Base-by-base conservation (phyloP, 1,140 invertebrate species). In the Dendroctonus valens region DNA sequence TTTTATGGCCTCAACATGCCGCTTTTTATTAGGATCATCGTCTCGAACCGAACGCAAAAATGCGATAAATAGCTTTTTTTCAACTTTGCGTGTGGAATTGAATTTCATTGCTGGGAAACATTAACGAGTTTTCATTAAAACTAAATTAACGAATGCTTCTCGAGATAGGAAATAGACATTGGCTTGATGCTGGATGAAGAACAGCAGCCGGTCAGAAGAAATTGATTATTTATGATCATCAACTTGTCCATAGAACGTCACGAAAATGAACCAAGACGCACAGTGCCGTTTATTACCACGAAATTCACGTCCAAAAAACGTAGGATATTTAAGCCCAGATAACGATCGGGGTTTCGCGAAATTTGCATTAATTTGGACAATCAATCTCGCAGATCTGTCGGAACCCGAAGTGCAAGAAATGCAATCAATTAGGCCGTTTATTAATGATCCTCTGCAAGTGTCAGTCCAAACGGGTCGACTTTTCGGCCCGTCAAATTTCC, bases 311-410 rank as follows among this genome's bases (percentile, higher is more conserved):
- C 26, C 51, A 15, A 12, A 54, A 54, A 54, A 15, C n/a, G 6
- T 8, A 15, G 49, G 59, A 54, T 63, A 63, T 63, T 63, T 63
- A 63, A 53, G 50, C 41, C 3, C 38, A 26, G 60, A 63, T 63
- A 63, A 46, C 15, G 40, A 63, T 63, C 60, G 6, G 42, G 15
- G 50, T 37, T 38, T 38, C 40, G 51, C 14, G 37, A 54, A 63
- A 63, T 63, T 63, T 63, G 60, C 60, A 63, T 63, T 63, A 63
- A 63, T 63, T 63, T 39, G 60, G 51, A 41, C 60, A 63, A 63
- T 63, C 60, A 53, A 63, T 63, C 60, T 63, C 41, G 50, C 60
- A 38, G 39, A 61, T 63, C 50, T 63, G 39, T 63, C 51, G 14
- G 59, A 42, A 12, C 51, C 15, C 15, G 14, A 54, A 54, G 50